phyloP scores from a whole-genome alignment of 2,888 invertebrate species.

The Pachydiplax longipennis region DNA sequence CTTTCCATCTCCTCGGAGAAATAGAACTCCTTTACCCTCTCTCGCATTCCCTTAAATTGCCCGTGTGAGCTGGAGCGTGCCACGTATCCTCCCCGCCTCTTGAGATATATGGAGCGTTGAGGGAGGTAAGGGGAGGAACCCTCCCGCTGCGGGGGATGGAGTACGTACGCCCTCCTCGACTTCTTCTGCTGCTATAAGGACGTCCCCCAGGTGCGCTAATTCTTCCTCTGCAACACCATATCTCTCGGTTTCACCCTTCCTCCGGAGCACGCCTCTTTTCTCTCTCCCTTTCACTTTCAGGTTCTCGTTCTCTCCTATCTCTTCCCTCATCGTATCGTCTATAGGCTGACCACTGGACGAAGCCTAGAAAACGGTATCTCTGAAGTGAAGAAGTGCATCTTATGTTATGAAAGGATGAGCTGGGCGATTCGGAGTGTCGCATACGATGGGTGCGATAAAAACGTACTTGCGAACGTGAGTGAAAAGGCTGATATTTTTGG shows the following conservation, averaged over 20 bases:
- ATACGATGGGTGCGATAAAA: too few species aligned
- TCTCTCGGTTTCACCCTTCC: not conserved
- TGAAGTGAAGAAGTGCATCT: too few species aligned
- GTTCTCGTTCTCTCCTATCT: not conserved
- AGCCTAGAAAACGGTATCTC: not conserved
- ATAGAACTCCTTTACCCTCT: not conserved
- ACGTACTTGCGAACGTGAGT: not conserved
- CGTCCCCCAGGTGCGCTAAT: not conserved
- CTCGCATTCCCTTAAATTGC: not conserved
- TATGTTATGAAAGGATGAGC: not conserved
- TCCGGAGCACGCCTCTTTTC: not conserved
- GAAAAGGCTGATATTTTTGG: not conserved
- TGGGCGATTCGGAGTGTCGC: not conserved
- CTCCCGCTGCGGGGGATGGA: not conserved
- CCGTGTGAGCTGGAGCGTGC: not conserved
- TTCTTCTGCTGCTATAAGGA: not conserved
- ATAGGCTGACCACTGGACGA: not conserved
- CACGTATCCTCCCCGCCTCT: not conserved
- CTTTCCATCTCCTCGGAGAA: not conserved
- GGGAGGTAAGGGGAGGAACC: not conserved
- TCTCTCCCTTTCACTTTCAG: not conserved
- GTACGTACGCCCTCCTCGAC: not conserved
- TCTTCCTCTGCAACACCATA: not conserved
- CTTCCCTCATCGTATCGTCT: not conserved
- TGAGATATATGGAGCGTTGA: not conserved